These are phyloP conservation scores for Emys orbicularis DNA, from an alignment of 2,797 vertebrate species.

Conservation along the genomic window DNA sequence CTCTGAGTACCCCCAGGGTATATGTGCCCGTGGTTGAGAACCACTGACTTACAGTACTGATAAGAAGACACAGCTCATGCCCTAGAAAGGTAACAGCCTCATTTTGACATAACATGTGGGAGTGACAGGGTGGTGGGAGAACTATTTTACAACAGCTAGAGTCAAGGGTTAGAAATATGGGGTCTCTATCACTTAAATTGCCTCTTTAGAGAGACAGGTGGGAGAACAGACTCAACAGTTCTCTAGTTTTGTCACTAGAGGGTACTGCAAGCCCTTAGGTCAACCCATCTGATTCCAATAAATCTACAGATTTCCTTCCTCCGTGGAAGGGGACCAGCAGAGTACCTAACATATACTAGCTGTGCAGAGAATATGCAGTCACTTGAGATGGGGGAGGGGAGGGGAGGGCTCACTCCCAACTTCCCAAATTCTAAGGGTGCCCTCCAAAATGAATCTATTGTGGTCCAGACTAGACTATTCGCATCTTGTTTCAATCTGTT, in stretches of 20 bases:
- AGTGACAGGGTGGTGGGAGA: not conserved
- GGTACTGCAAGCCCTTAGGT: slow-evolving; percentile 63
- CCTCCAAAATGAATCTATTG: not conserved
- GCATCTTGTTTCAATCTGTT: not conserved
- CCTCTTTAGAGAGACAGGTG: not conserved
- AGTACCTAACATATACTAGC: not conserved
- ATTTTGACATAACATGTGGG: not conserved
- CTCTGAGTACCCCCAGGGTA: too few relatives aligned
- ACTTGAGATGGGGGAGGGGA: not conserved
- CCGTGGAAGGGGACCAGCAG: not conserved
- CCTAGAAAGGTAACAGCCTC: not conserved
- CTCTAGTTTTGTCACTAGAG: slow-evolving; percentile 70
- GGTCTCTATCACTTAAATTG: not conserved
- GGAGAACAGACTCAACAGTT: not conserved
- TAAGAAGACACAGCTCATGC: accelerated
- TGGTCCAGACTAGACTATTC: not conserved
- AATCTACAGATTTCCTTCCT: not conserved
- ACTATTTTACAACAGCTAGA: not conserved
- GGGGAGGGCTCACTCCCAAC: not conserved
- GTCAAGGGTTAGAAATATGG: not conserved
- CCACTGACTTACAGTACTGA: accelerated
- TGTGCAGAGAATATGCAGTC: not conserved
- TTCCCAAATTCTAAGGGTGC: not conserved
- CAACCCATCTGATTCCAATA: not conserved
- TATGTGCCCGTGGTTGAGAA: too few relatives aligned